Percentiles rank a stretch among this genome's conserved stretches.
These are phyloP conservation scores for Mercenaria mercenaria DNA, from an alignment of 1,140 invertebrate genomes.

Conservation along the genomic window DNA sequence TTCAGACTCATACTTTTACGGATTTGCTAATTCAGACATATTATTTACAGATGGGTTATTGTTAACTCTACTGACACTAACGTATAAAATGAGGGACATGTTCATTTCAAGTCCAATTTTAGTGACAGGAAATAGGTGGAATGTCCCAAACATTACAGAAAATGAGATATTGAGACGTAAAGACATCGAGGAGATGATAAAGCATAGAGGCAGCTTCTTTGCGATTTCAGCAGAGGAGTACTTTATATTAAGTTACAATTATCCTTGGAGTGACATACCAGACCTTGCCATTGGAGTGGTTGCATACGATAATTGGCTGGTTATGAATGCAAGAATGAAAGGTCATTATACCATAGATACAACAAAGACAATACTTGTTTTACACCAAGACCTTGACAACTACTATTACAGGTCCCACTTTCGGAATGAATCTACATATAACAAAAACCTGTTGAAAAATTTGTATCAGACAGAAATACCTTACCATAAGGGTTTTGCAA, in stretches of 20 bases:
- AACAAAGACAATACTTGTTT: constrained; percentile 61
- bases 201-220: constrained; percentile 51
- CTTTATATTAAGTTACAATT: constrained; percentile 65
- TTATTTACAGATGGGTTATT: constrained; percentile 55
- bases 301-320: constrained; percentile 74
- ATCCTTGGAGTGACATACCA: constrained; percentile 71
- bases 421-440: constrained; percentile 41
- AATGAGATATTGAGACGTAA: constrained; percentile 32
- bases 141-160: constrained; percentile 56
- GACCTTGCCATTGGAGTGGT: constrained; percentile 69
- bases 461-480: not conserved
- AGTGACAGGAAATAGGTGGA: constrained; percentile 43
- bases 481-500: not conserved
- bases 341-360: constrained; percentile 59
- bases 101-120: not conserved
- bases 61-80: constrained; percentile 9
- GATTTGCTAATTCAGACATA: constrained; percentile 67
- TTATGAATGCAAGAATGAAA: constrained; percentile 57
- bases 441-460: constrained; percentile 3
- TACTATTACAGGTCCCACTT: constrained; percentile 59
- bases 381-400: constrained; percentile 68
- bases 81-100: not conserved
- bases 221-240: constrained; percentile 68
- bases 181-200: not conserved
- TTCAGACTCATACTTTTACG: constrained; percentile 65